Evolutionary conservation across 1,140 invertebrate genomes (phyloP).

Genomic region (Euura saliciscinereae): DNA sequence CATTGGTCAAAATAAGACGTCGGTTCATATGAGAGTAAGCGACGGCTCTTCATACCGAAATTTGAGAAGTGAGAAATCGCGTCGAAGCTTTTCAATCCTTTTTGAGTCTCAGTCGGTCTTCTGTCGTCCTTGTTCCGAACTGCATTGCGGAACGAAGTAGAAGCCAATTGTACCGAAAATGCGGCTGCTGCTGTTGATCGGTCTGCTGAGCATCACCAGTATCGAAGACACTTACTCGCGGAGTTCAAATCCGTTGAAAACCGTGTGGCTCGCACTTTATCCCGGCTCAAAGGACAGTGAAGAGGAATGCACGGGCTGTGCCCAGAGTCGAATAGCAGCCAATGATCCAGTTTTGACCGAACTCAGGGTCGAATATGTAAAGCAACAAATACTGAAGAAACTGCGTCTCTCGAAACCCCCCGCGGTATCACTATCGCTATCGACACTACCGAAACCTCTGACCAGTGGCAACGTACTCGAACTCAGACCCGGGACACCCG

Average conservation of each 20-base stretch:
- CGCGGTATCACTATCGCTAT: constrained; percentile 62
- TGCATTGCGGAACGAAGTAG: no score
- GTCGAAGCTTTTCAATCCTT: no score
- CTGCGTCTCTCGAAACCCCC: constrained; percentile 75
- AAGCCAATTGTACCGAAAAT: not conserved
- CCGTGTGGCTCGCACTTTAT: constrained; percentile 42
- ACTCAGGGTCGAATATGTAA: constrained; percentile 77
- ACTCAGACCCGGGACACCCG: constrained; percentile 46
- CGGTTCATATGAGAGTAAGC: not conserved
- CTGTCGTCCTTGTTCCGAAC: no score
- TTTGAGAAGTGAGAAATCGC: no score
- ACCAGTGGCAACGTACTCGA: constrained; percentile 65
- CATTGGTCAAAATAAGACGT: not conserved
- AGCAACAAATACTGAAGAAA: constrained; percentile 81
- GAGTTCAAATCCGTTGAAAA: constrained; percentile 40
- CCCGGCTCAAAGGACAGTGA: constrained; percentile 25
- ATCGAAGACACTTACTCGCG: not conserved
- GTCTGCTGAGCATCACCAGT: not conserved
- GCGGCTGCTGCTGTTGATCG: not conserved
- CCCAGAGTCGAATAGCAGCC: constrained; percentile 41
- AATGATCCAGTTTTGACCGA: constrained; percentile 57
- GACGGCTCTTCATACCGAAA: not conserved
- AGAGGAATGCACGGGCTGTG: constrained; percentile 42
- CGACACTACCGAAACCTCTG: constrained; percentile 71
- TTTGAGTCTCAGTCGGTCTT: no score